These are phyloP conservation scores for Gallinago stenura DNA, from an alignment of 2,797 vertebrate genomes.

Conservation along the genomic window DNA sequence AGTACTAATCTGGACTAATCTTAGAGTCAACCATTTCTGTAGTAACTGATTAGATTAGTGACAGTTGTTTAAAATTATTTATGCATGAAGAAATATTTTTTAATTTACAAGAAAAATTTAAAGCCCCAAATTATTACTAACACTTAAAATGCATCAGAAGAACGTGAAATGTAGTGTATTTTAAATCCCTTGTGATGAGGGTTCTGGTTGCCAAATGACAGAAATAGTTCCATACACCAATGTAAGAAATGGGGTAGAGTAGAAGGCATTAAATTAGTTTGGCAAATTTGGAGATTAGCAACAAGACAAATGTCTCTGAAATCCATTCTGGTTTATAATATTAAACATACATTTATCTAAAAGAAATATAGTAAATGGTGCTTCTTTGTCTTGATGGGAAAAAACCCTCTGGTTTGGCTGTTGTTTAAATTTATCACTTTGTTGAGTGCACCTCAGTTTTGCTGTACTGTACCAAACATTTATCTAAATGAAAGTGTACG, in stretches of 20 bases:
- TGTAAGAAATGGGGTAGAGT: neutral
- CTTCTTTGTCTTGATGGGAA: slow-evolving; percentile 27
- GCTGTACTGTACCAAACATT: slow-evolving; percentile 76
- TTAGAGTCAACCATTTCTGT: neutral
- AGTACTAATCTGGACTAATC: neutral
- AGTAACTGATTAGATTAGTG: neutral
- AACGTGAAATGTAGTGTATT: neutral
- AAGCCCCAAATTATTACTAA: neutral
- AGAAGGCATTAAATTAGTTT: slow-evolving; percentile 5
- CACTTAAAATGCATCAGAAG: neutral
- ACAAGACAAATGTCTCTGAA: slow-evolving; percentile 34
- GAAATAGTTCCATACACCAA: neutral
- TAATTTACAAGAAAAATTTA: neutral
- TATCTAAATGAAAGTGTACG: slow-evolving; percentile 83
- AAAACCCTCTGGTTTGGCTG: neutral
- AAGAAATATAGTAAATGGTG: slow-evolving; percentile 5
- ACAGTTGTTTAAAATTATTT: neutral
- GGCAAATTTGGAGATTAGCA: slow-evolving; percentile 36
- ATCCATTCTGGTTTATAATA: slow-evolving; percentile 25
- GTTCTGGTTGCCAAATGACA: neutral
- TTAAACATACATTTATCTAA: slow-evolving; percentile 48
- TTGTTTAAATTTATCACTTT: slow-evolving; percentile 68
- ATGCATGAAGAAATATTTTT: neutral
- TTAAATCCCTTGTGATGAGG: neutral
- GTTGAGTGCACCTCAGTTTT: slow-evolving; percentile 70